Evolutionary conservation across 2,797 vertebrate species (phyloP).

Genomic region (Carduelis carduelis): DNA sequence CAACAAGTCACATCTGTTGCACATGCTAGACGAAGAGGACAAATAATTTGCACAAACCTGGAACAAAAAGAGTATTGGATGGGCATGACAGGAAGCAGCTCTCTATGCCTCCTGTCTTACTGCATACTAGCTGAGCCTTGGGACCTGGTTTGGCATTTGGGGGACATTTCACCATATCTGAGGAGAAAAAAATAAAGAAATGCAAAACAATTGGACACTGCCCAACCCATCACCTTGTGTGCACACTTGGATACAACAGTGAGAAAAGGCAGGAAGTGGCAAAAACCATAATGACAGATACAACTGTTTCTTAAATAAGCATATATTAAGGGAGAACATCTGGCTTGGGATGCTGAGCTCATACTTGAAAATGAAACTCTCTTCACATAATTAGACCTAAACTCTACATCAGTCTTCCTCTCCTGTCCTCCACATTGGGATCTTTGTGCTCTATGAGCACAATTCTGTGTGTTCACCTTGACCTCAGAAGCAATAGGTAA

Average conservation of each 20-base stretch:
- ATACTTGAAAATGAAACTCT: not conserved
- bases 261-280: not conserved
- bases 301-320: not conserved
- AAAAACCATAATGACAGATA: not conserved
- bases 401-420: not conserved
- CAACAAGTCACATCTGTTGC: not conserved
- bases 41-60: constrained; percentile 77
- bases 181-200: constrained; percentile 50
- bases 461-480: not conserved
- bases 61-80: constrained; percentile 85
- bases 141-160: constrained; percentile 80
- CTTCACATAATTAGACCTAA: not conserved
- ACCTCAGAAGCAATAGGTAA: not conserved
- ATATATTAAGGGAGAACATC: not conserved
- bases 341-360: not conserved
- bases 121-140: constrained; percentile 86
- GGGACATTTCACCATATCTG: constrained; percentile 89
- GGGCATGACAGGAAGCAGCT: constrained; percentile 89
- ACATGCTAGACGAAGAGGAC: not conserved
- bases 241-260: not conserved
- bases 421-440: not conserved
- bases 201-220: not conserved
- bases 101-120: constrained; percentile 84
- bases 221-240: not conserved
- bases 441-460: not conserved